Evolutionary conservation across 2,888 invertebrate genomes (phyloP).

Genomic region (Phania funesta): DNA sequence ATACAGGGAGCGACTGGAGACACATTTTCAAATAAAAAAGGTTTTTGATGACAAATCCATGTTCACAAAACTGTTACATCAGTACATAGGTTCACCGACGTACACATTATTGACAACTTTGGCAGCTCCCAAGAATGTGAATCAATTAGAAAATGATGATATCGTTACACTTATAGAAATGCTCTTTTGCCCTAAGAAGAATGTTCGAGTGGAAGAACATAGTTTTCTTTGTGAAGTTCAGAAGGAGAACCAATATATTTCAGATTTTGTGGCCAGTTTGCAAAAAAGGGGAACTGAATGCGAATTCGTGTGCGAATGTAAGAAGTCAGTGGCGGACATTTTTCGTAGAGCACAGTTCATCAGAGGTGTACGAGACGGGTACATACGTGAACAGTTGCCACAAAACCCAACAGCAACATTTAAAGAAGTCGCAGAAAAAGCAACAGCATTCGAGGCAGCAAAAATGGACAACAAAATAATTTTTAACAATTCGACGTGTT

Average conservation of each 20-base stretch:
- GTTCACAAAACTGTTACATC: slow-evolving; percentile 33
- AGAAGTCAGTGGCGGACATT: slow-evolving; percentile 42
- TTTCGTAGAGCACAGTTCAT: slow-evolving; percentile 53
- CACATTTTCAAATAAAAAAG: neutral
- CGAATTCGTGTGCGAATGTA: neutral
- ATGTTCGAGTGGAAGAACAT: slow-evolving; percentile 32
- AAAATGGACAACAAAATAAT: slow-evolving; percentile 49
- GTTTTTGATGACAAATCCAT: slow-evolving; percentile 30
- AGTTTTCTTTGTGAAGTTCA: slow-evolving; percentile 41
- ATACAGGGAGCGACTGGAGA: neutral
- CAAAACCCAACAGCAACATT: slow-evolving; percentile 39
- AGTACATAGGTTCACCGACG: slow-evolving; percentile 30
- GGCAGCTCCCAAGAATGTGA: slow-evolving; percentile 39
- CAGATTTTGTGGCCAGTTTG: slow-evolving; percentile 22
- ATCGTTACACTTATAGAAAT: neutral
- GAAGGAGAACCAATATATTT: slow-evolving; percentile 8
- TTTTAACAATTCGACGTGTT: neutral
- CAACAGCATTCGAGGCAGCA: slow-evolving; percentile 40
- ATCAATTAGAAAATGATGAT: slow-evolving; percentile 25
- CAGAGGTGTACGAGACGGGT: slow-evolving; percentile 38
- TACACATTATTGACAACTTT: slow-evolving; percentile 10
- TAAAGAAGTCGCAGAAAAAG: slow-evolving; percentile 38
- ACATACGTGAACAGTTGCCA: slow-evolving; percentile 49
- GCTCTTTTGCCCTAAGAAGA: slow-evolving; percentile 38
- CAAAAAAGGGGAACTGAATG: slow-evolving; percentile 35